Evolutionary conservation across 2,113 vertebrate genomes (phyloP), one percentile per base, ranked within the genome.

Genomic region (Lutjanus erythropterus): DNA sequence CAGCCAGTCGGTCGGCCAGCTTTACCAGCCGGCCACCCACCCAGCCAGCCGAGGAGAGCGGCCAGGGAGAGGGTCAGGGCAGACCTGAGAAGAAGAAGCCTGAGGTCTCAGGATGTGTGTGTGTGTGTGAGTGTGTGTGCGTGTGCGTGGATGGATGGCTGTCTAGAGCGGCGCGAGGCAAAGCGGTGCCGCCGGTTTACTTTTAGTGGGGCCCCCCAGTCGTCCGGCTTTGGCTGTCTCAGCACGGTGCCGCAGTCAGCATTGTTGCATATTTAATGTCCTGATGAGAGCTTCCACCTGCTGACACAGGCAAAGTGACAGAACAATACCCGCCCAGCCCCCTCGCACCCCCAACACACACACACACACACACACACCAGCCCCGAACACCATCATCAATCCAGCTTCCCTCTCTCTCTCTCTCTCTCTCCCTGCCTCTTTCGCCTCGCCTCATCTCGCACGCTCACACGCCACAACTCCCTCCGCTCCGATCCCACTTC

Each of bases 231-330:
- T 87, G 93, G 90, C 92, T 96, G 95, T 95, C 95, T 96, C 95
- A 96, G 96, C 94, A 92, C 91, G 94, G 93, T 97, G 96, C 96
- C 95, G 95, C 96, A 97, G 97, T 98, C 97, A 98, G 97, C 97
- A 97, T 97, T 94, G 95, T 95, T 99, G 97, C 97, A 99, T 99
- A 98, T 97, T 99, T 98, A 97, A 98, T 99, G 97, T 97, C 94
- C 96, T 97, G 97, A 97, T 96, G 97, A 97, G 95, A 94, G 84
- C 93, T 96, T 97, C 96, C 97, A 97, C 97, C 97, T 98, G 97
- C 97, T 99, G 98, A 99, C 97, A 97, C 96, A 98, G 97, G 96
- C 95, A 97, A 97, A 98, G 97, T 96, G 97, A 96, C 97, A 96
- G 97, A 97, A 98, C 97, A 98, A 98, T 97, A 95, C 95, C 92